Percentiles rank a stretch among this genome's conserved stretches.
These are phyloP conservation scores for Agapornis canus DNA, from an alignment of 2,797 vertebrate species.

Conservation along the genomic window DNA sequence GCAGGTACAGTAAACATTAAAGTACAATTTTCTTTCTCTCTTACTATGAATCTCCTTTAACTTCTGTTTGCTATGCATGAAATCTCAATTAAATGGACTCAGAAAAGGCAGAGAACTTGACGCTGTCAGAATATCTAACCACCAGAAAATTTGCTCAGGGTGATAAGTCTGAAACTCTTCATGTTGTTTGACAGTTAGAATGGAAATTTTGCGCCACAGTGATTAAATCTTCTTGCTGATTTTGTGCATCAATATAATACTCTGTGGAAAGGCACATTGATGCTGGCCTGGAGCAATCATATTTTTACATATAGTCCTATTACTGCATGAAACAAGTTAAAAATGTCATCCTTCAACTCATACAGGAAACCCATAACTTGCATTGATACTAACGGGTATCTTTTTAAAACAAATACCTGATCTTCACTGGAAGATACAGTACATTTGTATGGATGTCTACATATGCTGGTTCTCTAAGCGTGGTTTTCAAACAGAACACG, in stretches of 20 bases:
- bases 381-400: neutral
- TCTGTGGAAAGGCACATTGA: neutral
- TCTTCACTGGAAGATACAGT: neutral
- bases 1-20: constrained; percentile 84
- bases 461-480: neutral
- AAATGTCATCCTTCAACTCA: neutral
- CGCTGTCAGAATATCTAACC: neutral
- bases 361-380: neutral
- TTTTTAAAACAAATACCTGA: neutral
- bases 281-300: rapidly evolving
- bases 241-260: neutral
- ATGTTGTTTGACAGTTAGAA: neutral
- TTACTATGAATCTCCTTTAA: neutral
- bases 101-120: neutral
- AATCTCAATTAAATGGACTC: neutral
- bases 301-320: neutral
- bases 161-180: neutral
- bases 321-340: neutral
- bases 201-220: neutral
- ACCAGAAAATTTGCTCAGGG: neutral
- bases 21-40: neutral
- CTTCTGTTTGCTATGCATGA: neutral
- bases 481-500: neutral
- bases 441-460: neutral
- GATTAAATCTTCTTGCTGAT: neutral